Conservation (phyloP, 2,113 vertebrate genomes). For the Neolamprologus cancellatus region DNA sequence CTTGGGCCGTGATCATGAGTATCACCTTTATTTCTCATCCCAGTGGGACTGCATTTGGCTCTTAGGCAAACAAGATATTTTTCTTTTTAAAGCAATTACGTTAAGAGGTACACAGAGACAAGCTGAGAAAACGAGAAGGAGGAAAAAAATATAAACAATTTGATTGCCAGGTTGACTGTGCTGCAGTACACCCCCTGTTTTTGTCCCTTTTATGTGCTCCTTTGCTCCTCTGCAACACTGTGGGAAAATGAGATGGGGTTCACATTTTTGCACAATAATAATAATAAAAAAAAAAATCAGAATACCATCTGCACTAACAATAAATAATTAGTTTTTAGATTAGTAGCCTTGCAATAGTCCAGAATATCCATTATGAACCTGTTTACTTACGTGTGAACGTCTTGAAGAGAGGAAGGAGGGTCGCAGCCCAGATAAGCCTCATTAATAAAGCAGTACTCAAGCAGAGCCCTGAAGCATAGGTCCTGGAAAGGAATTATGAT, state of each 20-base stretch:
- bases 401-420: slow-evolving; percentile 70
- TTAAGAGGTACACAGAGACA: neutral
- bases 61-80: neutral
- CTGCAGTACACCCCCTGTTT: neutral
- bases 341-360: neutral
- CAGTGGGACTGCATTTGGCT: neutral
- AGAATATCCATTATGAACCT: neutral
- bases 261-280: neutral
- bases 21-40: slow-evolving; percentile 17
- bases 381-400: slow-evolving; percentile 16
- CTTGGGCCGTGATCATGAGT: neutral
- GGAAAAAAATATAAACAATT: neutral
- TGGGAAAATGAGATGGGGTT: neutral
- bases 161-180: neutral
- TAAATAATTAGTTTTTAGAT: neutral
- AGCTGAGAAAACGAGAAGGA: neutral
- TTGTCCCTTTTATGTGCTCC: neutral
- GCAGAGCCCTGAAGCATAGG: slow-evolving; percentile 79
- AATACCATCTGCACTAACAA: neutral
- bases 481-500: slow-evolving; percentile 66
- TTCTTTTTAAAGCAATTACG: neutral
- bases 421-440: slow-evolving; percentile 84
- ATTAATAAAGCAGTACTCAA: slow-evolving; percentile 82
- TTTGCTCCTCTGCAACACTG: slow-evolving; percentile 19
- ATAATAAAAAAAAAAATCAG: neutral